Percentiles rank a stretch among this genome's conserved stretches.
Conservation (phyloP, 2,113 vertebrate genomes). For the Hemicordylus capensis region DNA sequence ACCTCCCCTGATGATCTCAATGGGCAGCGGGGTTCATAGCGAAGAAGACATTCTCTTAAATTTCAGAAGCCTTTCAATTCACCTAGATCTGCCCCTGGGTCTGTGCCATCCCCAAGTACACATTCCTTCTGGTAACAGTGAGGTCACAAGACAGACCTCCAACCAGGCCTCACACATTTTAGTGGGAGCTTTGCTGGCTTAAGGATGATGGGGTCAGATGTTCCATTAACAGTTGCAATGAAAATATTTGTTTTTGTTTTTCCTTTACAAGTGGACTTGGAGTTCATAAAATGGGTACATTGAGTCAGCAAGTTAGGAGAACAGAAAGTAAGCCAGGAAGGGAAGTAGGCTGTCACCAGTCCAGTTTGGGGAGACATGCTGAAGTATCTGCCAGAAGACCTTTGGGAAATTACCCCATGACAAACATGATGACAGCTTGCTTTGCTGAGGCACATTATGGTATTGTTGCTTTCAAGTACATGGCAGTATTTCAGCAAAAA, state of each 20-base stretch:
- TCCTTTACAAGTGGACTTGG: slow-evolving; percentile 1
- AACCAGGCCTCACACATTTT: background rate
- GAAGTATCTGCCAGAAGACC: background rate
- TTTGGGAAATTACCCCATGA: background rate
- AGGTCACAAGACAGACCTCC: slow-evolving; percentile 15
- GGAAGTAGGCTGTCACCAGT: slow-evolving; percentile 17
- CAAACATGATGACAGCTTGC: background rate
- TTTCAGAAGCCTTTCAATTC: background rate
- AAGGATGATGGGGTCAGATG: slow-evolving; percentile 1
- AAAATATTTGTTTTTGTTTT: slow-evolving; percentile 22
- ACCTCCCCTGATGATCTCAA: too few relatives aligned
- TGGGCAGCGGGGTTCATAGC: too few relatives aligned
- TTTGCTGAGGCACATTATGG: background rate
- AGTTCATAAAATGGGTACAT: background rate
- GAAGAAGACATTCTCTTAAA: too few relatives aligned
- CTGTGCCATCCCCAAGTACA: background rate
- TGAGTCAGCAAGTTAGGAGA: slow-evolving; percentile 18
- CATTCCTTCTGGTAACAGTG: background rate
- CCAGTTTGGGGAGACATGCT: background rate
- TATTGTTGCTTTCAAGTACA: background rate
- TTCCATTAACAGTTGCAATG: slow-evolving; percentile 20
- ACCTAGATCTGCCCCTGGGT: background rate
- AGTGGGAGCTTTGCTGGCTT: background rate
- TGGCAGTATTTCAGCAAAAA: background rate
- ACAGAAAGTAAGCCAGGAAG: slow-evolving; percentile 8